Conservation (phyloP, 2,888 invertebrate genomes). For the Patella caerulea region DNA sequence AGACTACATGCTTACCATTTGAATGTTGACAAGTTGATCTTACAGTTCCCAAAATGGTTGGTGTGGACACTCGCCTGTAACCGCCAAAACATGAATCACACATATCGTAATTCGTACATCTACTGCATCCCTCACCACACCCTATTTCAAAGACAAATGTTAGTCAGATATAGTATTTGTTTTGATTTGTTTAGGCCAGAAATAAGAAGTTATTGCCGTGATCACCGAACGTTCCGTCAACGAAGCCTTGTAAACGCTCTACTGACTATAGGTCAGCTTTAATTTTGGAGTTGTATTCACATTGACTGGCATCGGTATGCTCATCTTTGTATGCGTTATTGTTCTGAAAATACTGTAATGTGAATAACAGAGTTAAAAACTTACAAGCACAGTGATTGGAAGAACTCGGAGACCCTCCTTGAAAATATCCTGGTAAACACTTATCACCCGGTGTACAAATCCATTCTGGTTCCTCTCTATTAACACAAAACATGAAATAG, state of each 20-base stretch:
- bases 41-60: slow-evolving; percentile 1
- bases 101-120: slow-evolving; percentile 28
- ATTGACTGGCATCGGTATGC: no score
- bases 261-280: no score
- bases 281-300: no score
- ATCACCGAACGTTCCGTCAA: no score
- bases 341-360: no score
- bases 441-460: slow-evolving; percentile 27
- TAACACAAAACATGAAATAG: not conserved
- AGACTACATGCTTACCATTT: slow-evolving; percentile 16
- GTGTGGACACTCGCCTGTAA: slow-evolving; percentile 13
- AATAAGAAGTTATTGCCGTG: no score
- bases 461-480: slow-evolving; percentile 35
- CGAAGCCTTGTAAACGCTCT: no score
- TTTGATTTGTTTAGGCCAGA: no score
- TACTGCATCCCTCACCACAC: slow-evolving; percentile 31
- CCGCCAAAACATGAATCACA: slow-evolving; percentile 32
- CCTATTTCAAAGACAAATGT: slow-evolving; percentile 13
- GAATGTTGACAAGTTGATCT: slow-evolving; percentile 14
- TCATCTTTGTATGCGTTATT: no score
- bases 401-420: not conserved
- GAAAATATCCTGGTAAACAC: slow-evolving; percentile 26
- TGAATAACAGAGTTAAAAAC: not conserved
- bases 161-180: no score
- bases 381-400: slow-evolving; percentile 26